Percentiles rank a stretch among this genome's conserved stretches.
phyloP scores from a whole-genome alignment of 2,888 invertebrate genomes.

The Xestia rhomboidea region DNA sequence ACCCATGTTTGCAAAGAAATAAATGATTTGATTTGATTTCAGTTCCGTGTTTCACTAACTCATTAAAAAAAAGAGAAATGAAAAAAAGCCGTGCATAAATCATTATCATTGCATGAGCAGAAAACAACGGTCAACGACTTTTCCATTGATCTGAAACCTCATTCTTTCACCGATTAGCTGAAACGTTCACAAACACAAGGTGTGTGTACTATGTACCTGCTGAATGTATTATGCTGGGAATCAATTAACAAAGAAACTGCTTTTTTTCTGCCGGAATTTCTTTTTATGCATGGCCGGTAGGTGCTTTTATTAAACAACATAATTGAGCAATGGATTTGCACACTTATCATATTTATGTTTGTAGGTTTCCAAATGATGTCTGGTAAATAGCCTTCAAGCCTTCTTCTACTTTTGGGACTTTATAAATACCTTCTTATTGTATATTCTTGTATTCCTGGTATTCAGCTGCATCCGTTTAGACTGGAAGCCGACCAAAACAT shows the following conservation, averaged over 20 bases:
- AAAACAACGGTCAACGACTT: slow-evolving; percentile 1
- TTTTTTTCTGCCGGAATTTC: background rate
- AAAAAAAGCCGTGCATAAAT: background rate
- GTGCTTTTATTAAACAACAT: background rate
- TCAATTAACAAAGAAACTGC: background rate
- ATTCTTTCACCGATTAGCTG: slow-evolving; percentile 2
- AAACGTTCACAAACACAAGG: background rate
- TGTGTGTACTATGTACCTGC: background rate
- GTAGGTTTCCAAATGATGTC: background rate
- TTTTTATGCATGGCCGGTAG: background rate
- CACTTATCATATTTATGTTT: background rate
- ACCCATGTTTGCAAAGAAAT: too few species aligned
- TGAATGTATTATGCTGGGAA: background rate
- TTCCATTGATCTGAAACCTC: slow-evolving; percentile 7
- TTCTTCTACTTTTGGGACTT: too few species aligned
- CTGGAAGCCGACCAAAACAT: too few species aligned
- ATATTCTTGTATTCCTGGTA: too few species aligned
- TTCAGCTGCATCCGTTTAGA: too few species aligned
- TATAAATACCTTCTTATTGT: too few species aligned
- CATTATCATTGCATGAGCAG: background rate
- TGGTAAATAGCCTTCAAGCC: background rate
- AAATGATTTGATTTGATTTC: too few species aligned
- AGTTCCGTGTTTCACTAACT: background rate
- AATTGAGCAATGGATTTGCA: background rate
- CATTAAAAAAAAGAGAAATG: background rate